These are phyloP conservation scores for Solea senegalensis DNA, from an alignment of 2,113 vertebrate species.

Conservation along the genomic window DNA sequence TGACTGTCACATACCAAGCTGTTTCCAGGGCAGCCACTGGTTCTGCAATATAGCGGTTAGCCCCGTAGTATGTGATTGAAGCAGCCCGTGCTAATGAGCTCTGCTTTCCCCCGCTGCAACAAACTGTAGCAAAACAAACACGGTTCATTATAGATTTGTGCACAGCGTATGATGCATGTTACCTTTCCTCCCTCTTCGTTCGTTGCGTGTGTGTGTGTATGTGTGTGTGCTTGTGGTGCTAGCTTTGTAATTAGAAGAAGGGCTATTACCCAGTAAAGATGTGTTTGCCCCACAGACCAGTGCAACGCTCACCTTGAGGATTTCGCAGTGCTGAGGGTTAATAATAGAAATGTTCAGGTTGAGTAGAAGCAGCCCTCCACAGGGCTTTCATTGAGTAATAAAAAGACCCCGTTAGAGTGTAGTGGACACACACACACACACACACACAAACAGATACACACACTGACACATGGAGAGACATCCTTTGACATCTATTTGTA, in stretches of 20 bases:
- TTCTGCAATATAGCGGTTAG: constrained; percentile 21
- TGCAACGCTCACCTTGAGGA: constrained; percentile 76
- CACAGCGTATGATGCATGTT: not conserved
- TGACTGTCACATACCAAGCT: constrained; percentile 32
- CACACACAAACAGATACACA: constrained; percentile 16
- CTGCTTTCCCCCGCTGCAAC: constrained; percentile 7
- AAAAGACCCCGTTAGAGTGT: constrained; percentile 49
- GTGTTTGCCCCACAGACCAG: constrained; percentile 85
- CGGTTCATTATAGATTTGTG: constrained; percentile 1
- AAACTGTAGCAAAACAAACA: constrained; percentile 21
- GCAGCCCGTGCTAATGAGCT: constrained; percentile 51
- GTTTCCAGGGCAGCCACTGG: constrained; percentile 25
- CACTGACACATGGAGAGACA: constrained; percentile 3
- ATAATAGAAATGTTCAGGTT: constrained; percentile 87
- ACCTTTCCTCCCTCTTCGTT: constrained; percentile 6
- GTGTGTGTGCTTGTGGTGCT: constrained; percentile 52
- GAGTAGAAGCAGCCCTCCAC: constrained; percentile 81
- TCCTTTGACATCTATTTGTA: constrained; percentile 1
- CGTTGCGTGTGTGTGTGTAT: constrained; percentile 31
- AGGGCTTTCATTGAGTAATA: constrained; percentile 77
- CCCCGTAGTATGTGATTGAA: constrained; percentile 22
- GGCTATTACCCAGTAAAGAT: constrained; percentile 84
- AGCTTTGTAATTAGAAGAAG: constrained; percentile 82
- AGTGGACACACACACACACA: constrained; percentile 28
- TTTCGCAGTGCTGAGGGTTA: constrained; percentile 84